Conservation (phyloP, 2,797 vertebrate species). For the Tragelaphus eurycerus region DNA sequence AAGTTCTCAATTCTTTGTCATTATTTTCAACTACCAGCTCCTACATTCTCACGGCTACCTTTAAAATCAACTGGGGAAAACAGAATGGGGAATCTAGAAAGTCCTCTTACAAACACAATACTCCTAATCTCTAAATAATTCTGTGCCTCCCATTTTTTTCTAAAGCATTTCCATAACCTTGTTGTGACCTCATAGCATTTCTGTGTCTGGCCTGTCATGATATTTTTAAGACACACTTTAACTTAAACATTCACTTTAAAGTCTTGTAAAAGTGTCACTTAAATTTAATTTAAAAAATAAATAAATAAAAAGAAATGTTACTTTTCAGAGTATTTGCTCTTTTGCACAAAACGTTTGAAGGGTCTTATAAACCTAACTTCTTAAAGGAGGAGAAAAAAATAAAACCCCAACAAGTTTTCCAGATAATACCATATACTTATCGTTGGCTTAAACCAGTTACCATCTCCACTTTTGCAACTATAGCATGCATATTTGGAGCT, state of each 20-base stretch:
- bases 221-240: slow-evolving; percentile 22
- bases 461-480: background rate
- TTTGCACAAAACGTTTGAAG: background rate
- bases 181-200: background rate
- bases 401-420: background rate
- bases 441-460: background rate
- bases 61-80: slow-evolving; percentile 14
- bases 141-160: background rate
- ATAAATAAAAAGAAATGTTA: background rate
- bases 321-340: background rate
- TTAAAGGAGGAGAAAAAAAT: background rate
- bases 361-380: slow-evolving; percentile 10
- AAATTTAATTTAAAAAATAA: no score
- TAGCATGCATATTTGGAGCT: background rate
- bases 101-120: background rate
- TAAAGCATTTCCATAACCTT: background rate
- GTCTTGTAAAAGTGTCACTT: background rate
- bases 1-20: background rate
- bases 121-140: background rate
- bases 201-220: background rate
- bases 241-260: slow-evolving; percentile 32
- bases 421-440: background rate
- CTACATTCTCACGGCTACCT: background rate
- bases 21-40: background rate
- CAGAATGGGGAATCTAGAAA: background rate